These are phyloP conservation scores for Acropora tenuis DNA, from an alignment of 64 coral and sea anemone species.

Conservation along the genomic window DNA sequence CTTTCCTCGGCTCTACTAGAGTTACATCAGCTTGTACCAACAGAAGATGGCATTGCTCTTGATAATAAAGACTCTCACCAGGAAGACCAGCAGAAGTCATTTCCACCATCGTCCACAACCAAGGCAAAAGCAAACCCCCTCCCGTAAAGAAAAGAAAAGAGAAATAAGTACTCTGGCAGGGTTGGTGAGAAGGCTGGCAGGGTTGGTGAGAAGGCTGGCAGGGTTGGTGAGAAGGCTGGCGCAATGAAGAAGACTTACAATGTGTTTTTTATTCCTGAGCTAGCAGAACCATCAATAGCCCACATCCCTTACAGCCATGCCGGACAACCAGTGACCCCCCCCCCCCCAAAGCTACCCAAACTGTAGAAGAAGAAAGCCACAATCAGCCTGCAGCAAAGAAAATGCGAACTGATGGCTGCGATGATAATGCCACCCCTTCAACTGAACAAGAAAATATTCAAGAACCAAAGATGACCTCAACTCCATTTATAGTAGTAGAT, in stretches of 20 bases:
- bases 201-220: not conserved
- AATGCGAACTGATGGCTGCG: not conserved
- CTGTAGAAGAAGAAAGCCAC: not conserved
- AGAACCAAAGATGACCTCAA: constrained; percentile 34
- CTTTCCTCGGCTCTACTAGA: constrained; percentile 25
- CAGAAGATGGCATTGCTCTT: constrained; percentile 55
- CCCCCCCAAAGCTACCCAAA: too few species aligned
- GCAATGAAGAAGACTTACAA: constrained; percentile 47
- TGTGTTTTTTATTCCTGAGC: not conserved
- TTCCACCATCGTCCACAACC: constrained; percentile 2
- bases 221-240: not conserved
- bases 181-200: not conserved
- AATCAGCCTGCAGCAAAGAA: not conserved
- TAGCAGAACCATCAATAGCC: not conserved
- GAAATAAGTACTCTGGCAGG: constrained; percentile 33
- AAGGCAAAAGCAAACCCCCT: constrained; percentile 42
- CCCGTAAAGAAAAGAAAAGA: constrained; percentile 30
- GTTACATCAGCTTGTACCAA: constrained; percentile 24
- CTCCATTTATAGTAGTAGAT: constrained; percentile 17
- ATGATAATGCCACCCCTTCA: constrained; percentile 10
- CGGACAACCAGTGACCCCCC: not conserved
- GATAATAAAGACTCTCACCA: not conserved
- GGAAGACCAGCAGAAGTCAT: constrained; percentile 10
- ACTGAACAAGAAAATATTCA: constrained; percentile 1
- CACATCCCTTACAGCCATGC: constrained; percentile 7